Base-by-base conservation (phyloP, 2,113 vertebrate genomes). In the Syngnathus scovelli region DNA sequence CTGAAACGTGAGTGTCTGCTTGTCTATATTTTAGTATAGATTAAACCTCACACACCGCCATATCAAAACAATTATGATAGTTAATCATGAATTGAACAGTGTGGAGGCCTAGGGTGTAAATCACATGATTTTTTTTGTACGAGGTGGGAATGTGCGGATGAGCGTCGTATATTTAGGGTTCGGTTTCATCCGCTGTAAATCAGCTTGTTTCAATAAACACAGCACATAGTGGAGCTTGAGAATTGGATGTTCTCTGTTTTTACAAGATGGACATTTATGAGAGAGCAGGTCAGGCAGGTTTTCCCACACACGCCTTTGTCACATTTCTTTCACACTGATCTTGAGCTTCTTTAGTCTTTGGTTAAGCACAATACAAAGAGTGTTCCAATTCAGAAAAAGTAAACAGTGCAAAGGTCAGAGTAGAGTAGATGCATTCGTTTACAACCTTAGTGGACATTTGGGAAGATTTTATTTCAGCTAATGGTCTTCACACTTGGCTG, bases 161-260 rank as follows among this genome's bases (percentile, higher is more conserved):
- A 72, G 46, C 41, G 13, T 7, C 55, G 64, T 78, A 80, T 80
- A 68, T 66, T 65, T 61, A 79, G 79, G 70, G 18, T 71, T 73
- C 18, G 71, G 76, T 84, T 85, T 60, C 80, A 21, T 72, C 49
- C 55, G 64, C 69, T 73, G 71, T 74, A 67, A 65, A 71, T 73
- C 76, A 79, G 76, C 72, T 76, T 73, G 72, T 69, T 74, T 81
- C 66, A 79, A 54, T 83, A 78, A 75, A 63, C 77, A 74, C 61
- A 44, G 71, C 63, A 36, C 10, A 49, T 59, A 52, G 58, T 60
- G 43, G 72, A 27, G 71, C 23, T 41, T 61, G 70, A 77, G 69
- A 77, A 51, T 23, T 65, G 52, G 64, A 75, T 3, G 0, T 5
- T n/a, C 23, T 72, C 27, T 84, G 76, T 81, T 79, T 43, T 69